phyloP scores from a whole-genome alignment of 2,888 invertebrate genomes.

The Amphipoea lucens region DNA sequence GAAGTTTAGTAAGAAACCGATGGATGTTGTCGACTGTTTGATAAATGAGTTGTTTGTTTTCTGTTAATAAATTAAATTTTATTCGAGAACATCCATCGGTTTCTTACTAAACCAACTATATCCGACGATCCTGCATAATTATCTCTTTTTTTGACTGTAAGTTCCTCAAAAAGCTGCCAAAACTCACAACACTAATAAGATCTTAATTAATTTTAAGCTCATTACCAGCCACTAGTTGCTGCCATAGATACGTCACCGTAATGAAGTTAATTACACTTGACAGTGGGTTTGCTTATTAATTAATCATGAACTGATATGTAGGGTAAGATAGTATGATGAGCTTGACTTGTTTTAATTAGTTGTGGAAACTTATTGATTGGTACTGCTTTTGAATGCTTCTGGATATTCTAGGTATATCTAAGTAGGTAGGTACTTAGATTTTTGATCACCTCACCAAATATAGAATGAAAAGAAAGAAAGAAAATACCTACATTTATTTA shows the following conservation, averaged over 20 bases:
- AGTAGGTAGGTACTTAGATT: background rate
- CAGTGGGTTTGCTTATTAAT: constrained; percentile 28
- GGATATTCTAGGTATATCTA: background rate
- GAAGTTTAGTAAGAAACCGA: too few species aligned
- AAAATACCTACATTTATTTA: too few species aligned
- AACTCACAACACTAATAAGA: background rate
- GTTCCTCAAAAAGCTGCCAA: background rate
- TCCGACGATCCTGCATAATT: too few species aligned
- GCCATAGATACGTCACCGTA: constrained; percentile 16
- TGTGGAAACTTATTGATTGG: constrained; percentile 1
- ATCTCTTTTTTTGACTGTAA: too few species aligned
- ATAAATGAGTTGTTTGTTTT: too few species aligned
- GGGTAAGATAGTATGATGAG: background rate
- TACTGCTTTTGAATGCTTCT: background rate
- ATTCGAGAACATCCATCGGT: too few species aligned
- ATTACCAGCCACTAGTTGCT: constrained; percentile 37
- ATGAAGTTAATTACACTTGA: constrained; percentile 44
- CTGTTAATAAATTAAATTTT: too few species aligned
- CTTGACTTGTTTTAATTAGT: constrained; percentile 22
- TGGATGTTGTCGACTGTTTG: too few species aligned
- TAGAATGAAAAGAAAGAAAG: too few species aligned
- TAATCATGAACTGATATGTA: constrained; percentile 26
- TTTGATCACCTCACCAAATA: too few species aligned
- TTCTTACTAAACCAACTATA: too few species aligned
- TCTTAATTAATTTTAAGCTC: constrained; percentile 26